Base-by-base conservation (phyloP, 2,888 invertebrate species). In the Mythimna lalbum region DNA sequence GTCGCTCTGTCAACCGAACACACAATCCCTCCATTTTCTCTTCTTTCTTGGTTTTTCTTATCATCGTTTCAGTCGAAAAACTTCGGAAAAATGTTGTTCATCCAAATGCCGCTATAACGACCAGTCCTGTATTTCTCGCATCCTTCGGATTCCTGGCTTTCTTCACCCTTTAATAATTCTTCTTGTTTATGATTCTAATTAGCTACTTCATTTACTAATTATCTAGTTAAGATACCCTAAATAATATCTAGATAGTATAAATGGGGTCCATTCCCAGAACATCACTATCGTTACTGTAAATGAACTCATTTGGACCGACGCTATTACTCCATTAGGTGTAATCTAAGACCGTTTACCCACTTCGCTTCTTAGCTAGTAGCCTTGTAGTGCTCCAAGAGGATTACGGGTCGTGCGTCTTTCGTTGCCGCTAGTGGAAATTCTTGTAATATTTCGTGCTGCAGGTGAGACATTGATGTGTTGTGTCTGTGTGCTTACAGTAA, bases 321-420 rank as follows among this genome's bases (percentile, higher is more conserved):
- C 73, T 56, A 73, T 75, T 82, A 72, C 63, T 68, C 69, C 70
- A 75, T 82, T 82, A 80, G 52, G 5, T 33, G 69, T 69, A 60
- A 74, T 57, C 50, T 64, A 49, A 73, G 64, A 63, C 64, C 63
- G 39, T 53, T 65, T 56, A 56, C 52, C 61, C 63, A 63, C n/a
- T 65, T 68, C 47, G 27, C 50, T 49, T 59, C 56, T n/a, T 14
- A 23, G 55, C 23, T 33, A 66, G 47, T 78, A 27, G 23, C 70
- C 21, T 47, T 66, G 76, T 63, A 31, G 33, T 49, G 27, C n/a
- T 68, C 27, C 21, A 19, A 57, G 47, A 1, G 71, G 10, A 53
- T 56, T 68, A 52, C 31, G 43, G 14, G 36, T 53, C 36, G 49
- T 53, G 27, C 36, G 56, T 50, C 2, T 66, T 53, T n/a, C 6